Percentiles rank a stretch among this genome's conserved stretches.
Conservation (phyloP, 2,797 vertebrate genomes). For the Catamblyrhynchus diadema region DNA sequence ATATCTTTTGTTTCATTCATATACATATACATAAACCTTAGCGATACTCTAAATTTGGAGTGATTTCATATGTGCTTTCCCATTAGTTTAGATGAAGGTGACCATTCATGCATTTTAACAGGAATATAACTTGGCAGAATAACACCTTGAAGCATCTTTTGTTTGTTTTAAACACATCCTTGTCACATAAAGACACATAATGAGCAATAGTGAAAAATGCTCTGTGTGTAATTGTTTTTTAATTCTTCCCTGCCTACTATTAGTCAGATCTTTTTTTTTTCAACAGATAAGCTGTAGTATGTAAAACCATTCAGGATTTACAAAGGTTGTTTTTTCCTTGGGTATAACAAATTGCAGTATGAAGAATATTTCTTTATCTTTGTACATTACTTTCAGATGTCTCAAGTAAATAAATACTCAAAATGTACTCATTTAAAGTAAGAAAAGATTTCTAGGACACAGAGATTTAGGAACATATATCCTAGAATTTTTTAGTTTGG, state of each 20-base stretch:
- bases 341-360: not conserved
- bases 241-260: not conserved
- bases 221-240: not conserved
- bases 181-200: not conserved
- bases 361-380: not conserved
- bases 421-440: not conserved
- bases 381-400: not conserved
- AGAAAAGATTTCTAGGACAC: conserved; percentile 12
- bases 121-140: not conserved
- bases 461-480: not conserved
- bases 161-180: not conserved
- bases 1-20: not conserved
- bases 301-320: not conserved
- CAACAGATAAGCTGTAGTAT: not conserved
- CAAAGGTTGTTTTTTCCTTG: not conserved
- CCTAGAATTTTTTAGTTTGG: not conserved
- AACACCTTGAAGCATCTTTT: not conserved
- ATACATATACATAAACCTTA: not conserved
- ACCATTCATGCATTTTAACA: not conserved
- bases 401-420: not conserved
- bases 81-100: not conserved
- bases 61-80: not conserved
- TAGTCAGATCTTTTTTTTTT: not conserved
- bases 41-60: not conserved
- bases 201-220: not conserved